These are phyloP conservation scores for Phrynocephalus forsythii DNA, from an alignment of 2,797 vertebrate genomes.

Conservation along the genomic window DNA sequence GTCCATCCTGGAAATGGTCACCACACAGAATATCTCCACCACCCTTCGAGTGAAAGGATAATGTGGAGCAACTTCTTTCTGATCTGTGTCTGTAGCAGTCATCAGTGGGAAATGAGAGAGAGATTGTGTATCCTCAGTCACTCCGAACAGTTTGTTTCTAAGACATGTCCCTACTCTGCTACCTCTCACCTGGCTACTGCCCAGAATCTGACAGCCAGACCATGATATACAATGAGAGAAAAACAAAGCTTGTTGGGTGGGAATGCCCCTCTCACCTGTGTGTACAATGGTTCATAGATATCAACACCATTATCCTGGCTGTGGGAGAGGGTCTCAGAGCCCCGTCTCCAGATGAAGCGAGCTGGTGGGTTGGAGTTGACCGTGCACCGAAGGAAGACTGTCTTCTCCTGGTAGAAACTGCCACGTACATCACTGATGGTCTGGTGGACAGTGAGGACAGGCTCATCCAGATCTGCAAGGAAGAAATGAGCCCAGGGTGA, in stretches of 20 bases:
- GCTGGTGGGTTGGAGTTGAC: slow-evolving; percentile 98
- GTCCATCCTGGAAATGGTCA: not conserved
- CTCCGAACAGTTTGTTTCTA: not conserved
- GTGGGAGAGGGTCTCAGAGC: slow-evolving; percentile 86
- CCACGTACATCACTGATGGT: slow-evolving; percentile 95
- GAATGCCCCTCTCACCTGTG: slow-evolving; percentile 83
- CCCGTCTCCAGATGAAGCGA: slow-evolving; percentile 97
- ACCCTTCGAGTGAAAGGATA: not conserved
- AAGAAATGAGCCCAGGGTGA: slow-evolving; percentile 19
- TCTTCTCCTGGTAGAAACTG: slow-evolving; percentile 98
- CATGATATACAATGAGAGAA: not conserved
- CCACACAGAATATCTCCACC: not conserved
- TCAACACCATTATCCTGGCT: slow-evolving; percentile 97
- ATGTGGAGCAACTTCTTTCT: not conserved
- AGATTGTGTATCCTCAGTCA: not conserved
- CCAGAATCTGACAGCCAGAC: not conserved
- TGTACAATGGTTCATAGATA: slow-evolving; percentile 98
- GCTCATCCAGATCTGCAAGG: slow-evolving; percentile 90
- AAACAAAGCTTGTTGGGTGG: not conserved
- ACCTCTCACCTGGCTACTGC: not conserved
- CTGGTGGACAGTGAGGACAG: slow-evolving; percentile 94
- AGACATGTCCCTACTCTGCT: not conserved
- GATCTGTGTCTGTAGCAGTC: not conserved
- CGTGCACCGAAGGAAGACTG: slow-evolving; percentile 95
- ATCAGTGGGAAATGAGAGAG: not conserved